These are phyloP conservation scores for Neolamprologus modestus DNA, from an alignment of 2,113 vertebrate species.

Conservation along the genomic window DNA sequence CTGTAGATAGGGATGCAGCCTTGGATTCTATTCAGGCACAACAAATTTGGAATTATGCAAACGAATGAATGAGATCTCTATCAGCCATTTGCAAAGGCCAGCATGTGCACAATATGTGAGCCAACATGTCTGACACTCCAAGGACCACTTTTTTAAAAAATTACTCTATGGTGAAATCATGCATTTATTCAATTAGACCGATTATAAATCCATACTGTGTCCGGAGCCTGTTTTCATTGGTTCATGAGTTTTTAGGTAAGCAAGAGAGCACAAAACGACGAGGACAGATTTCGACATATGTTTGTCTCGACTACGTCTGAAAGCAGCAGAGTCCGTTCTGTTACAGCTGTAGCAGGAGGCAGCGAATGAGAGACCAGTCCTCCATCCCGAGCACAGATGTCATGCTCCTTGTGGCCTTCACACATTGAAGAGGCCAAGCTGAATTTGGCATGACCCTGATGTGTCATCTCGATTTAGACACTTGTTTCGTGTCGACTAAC, in stretches of 20 bases:
- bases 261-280: not conserved
- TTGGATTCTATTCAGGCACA: conserved; percentile 32
- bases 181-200: conserved; percentile 20
- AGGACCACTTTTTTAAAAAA: not conserved
- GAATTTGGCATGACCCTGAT: conserved; percentile 60
- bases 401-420: conserved; percentile 59
- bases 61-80: conserved; percentile 35
- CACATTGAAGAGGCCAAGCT: conserved; percentile 40
- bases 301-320: conserved; percentile 32
- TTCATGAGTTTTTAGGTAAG: not conserved
- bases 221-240: conserved; percentile 5
- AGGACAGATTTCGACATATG: conserved; percentile 18
- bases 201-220: not conserved
- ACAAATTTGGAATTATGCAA: conserved; percentile 61
- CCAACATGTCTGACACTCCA: conserved; percentile 5
- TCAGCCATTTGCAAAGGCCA: conserved; percentile 1
- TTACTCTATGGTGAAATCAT: not conserved
- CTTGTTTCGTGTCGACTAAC: conserved; percentile 6
- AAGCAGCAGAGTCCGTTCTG: conserved; percentile 12
- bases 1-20: conserved; percentile 35
- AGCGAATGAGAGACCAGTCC: conserved; percentile 16
- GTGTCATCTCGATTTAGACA: conserved; percentile 62
- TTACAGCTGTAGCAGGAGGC: conserved; percentile 27
- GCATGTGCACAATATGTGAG: not conserved
- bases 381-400: conserved; percentile 37